Conservation (phyloP, 1,140 invertebrate species). For the Tetranychus cinnabarinus region DNA sequence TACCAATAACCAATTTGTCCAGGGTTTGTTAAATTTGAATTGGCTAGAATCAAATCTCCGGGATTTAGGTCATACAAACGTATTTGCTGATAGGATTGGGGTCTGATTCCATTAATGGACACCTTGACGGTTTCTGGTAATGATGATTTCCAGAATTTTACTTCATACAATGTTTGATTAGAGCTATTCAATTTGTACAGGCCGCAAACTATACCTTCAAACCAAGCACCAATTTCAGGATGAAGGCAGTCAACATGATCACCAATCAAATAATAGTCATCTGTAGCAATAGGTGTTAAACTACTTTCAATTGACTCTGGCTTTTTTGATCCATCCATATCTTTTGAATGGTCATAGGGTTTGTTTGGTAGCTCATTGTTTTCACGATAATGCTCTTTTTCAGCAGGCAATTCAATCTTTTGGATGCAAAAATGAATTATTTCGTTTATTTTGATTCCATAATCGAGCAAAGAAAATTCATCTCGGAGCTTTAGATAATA, state of each 20-base stretch:
- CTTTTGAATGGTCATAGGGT: conserved; percentile 10
- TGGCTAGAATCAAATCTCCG: conserved; percentile 41
- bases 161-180: neutral
- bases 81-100: conserved; percentile 32
- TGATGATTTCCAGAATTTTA: conserved; percentile 1
- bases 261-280: conserved; percentile 25
- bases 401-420: neutral
- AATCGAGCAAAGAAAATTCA: neutral
- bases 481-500: neutral
- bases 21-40: conserved; percentile 41
- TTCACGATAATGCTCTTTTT: neutral
- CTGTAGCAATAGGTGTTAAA: conserved; percentile 1
- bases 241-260: conserved; percentile 43
- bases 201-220: conserved; percentile 24
- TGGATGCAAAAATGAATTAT: neutral
- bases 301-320: conserved; percentile 11
- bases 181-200: conserved; percentile 11
- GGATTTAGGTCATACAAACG: conserved; percentile 30
- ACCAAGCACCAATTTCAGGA: conserved; percentile 24
- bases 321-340: conserved; percentile 5
- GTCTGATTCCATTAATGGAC: conserved; percentile 28
- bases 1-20: conserved; percentile 47
- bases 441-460: neutral
- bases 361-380: neutral
- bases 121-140: neutral